These are phyloP conservation scores for Muscicapa comitata DNA, from an alignment of 2,797 vertebrate species.

Conservation along the genomic window DNA sequence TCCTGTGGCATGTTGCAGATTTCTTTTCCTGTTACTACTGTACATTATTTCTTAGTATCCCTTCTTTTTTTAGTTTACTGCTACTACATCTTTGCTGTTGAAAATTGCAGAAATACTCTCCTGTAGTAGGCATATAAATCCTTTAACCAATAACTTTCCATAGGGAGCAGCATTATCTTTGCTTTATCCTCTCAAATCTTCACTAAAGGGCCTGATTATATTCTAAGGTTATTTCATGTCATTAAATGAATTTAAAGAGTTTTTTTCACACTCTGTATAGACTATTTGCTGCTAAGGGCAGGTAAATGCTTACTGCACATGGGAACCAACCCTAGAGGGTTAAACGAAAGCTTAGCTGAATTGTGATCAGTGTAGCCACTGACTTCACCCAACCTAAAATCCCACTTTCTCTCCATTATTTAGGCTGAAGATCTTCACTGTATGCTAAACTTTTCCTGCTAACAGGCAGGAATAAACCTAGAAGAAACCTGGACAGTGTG, in stretches of 20 bases:
- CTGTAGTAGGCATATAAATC: background rate
- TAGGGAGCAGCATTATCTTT: background rate
- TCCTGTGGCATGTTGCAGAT: background rate
- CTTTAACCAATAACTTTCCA: background rate
- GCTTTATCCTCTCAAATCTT: background rate
- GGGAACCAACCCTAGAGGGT: background rate
- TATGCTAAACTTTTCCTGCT: background rate
- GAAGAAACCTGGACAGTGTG: background rate
- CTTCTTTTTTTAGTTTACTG: background rate
- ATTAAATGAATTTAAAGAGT: background rate
- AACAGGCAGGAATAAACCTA: background rate
- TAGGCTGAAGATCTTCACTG: background rate
- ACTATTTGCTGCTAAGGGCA: background rate
- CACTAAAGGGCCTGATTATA: background rate
- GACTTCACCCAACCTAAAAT: background rate
- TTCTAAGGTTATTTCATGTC: background rate
- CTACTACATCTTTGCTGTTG: background rate
- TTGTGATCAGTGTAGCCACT: background rate
- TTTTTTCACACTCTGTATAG: background rate
- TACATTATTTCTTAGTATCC: background rate
- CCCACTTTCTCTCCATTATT: background rate
- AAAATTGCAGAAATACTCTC: background rate
- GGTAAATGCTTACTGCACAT: background rate
- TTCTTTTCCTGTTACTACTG: background rate
- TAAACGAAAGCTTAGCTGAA: background rate